Evolutionary conservation across 2,113 vertebrate genomes (phyloP), one percentile per base, ranked within the genome.

Genomic region (Perca schrenkii): DNA sequence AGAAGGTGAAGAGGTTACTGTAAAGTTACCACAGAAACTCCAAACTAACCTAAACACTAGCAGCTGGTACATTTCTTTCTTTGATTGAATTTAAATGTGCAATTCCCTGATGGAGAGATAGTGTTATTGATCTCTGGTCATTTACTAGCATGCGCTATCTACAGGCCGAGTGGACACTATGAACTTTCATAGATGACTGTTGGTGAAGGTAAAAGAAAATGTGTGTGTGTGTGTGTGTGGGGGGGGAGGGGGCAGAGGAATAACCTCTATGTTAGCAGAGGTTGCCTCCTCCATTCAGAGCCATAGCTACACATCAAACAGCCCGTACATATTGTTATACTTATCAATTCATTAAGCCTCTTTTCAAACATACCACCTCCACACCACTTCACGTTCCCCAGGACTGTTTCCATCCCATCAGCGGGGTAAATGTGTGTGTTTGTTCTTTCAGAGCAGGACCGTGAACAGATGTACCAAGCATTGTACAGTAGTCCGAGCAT

Each of bases 381-480:
- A 28, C 74, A 53, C 34, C 17, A 21, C 61, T 78, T 82, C 68
- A 80, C 64, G 63, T n/a, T 84, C 68, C 63, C 52, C 63, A 40
- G 63, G n/a, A 50, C 61, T 57, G 13, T 80, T 77, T 80, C 56
- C 65, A 62, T 64, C 54, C 74, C 52, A 80, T 71, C 75, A 14
- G 2, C 80, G 34, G 15, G 43, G 19, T 77, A 34, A 36, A 22
- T 60, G 14, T 52, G 74, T 52, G 74, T 47, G 68, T 60, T 19
- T 62, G 43, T 71, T 71, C 60, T 40, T 25, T 62, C 56, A 62
- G 50, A 47, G 58, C 46, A 58, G 46, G 14, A 52, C 71, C 68
- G 50, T 31, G 69, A 82, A 74, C 84, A 83, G 64, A 84, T 88
- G 83, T 85, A 70, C 72, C 66, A 77, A 80, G 77, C 77, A 43